phyloP scores from a whole-genome alignment of 2,888 invertebrate species.

The Axea sp. region DNA sequence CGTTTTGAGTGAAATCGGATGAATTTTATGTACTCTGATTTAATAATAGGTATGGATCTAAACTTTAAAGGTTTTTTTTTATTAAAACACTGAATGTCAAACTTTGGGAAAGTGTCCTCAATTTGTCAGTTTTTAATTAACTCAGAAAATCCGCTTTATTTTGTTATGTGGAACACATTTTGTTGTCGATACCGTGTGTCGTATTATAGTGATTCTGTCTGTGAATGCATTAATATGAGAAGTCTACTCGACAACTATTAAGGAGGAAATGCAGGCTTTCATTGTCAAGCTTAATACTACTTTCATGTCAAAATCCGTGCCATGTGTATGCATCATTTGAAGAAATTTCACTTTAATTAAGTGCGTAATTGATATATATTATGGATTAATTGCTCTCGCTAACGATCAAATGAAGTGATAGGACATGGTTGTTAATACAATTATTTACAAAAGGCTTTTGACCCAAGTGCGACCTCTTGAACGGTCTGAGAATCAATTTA shows the following conservation, averaged over 20 bases:
- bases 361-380: constrained; percentile 74
- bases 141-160: too few relatives aligned
- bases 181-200: too few relatives aligned
- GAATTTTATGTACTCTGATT: too few relatives aligned
- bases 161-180: too few relatives aligned
- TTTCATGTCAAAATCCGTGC: constrained; percentile 51
- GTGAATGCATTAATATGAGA: constrained; percentile 17
- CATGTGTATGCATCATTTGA: constrained; percentile 28
- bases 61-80: too few relatives aligned
- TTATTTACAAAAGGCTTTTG: constrained; percentile 75
- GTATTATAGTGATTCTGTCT: constrained; percentile 24
- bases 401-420: constrained; percentile 62
- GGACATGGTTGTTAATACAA: constrained; percentile 70
- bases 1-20: too few relatives aligned
- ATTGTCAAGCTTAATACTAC: constrained; percentile 29
- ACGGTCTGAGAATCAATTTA: constrained; percentile 75
- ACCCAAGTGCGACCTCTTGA: constrained; percentile 68
- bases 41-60: too few relatives aligned
- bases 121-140: too few relatives aligned
- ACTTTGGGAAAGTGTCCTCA: too few relatives aligned
- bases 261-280: constrained; percentile 59
- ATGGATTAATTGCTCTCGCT: constrained; percentile 75
- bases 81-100: too few relatives aligned
- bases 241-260: constrained; percentile 46
- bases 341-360: constrained; percentile 64